Conservation (phyloP, 2,113 vertebrate genomes). For the Heterocephalus glaber region DNA sequence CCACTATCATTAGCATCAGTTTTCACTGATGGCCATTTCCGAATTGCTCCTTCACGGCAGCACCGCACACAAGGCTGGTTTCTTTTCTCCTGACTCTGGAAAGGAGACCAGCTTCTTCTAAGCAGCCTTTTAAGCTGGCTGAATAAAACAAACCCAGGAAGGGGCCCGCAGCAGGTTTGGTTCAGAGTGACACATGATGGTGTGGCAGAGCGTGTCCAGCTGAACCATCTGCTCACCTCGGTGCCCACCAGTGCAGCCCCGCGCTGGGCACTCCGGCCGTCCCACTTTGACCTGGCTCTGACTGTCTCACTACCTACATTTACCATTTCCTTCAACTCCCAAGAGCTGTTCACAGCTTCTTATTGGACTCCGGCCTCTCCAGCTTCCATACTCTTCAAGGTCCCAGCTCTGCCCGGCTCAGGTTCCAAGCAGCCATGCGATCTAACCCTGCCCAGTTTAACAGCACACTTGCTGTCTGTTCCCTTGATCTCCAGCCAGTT, state of each 20-base stretch:
- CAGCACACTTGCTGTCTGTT: conserved; percentile 40
- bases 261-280: neutral
- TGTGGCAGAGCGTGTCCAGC: neutral
- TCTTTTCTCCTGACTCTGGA: neutral
- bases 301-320: neutral
- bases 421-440: neutral
- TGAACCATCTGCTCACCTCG: neutral
- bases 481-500: conserved; percentile 60
- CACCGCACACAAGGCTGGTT: neutral
- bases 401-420: neutral
- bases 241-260: neutral
- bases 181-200: neutral
- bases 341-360: neutral
- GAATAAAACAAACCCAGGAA: neutral
- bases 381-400: neutral
- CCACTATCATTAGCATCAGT: neutral
- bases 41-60: neutral
- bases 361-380: neutral
- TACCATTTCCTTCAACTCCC: neutral
- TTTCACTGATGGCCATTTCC: neutral
- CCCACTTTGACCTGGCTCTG: neutral
- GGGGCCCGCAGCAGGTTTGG: neutral
- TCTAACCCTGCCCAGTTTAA: neutral
- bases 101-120: neutral
- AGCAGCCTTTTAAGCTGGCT: neutral